Evolutionary conservation across 1,140 invertebrate genomes (phyloP), one percentile per base, ranked within the genome.

Genomic region (Lordiphosa mommai): DNA sequence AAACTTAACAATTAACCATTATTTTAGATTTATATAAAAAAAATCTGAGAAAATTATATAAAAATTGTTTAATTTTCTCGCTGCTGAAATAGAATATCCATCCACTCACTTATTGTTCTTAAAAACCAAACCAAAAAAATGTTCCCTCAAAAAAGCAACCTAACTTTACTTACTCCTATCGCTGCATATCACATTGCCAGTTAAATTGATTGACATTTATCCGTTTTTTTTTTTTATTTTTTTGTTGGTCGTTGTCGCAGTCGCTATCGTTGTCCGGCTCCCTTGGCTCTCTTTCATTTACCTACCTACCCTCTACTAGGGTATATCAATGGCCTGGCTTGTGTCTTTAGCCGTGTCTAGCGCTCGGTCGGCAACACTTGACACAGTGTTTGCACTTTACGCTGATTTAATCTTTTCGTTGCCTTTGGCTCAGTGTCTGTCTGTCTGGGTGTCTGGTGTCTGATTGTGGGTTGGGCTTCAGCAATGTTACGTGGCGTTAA

Each of bases 181-280:
- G 52, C 51, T 73, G 60, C 72, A 76, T 76, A 76, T 76, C 72
- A 67, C 51, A 59, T 71, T 51, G 72, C 67, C 52, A 57, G 67
- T 72, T 77, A 77, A 77, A 77, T 77, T 77, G 73, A 77, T 77
- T 77, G 73, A 77, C 73, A 77, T 77, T 77, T 77, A 77, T 77
- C 73, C 72, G 61, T 38, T 76, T 67, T 71, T 56, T 65, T 57
- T 60, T 32, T 61, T 23, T 41, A 13, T 32, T 37, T 36, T 9
- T 23, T 53, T 30, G 32, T 16, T 37, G 17, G 32, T 41, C 34
- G 30, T 36, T 13, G 14, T 13, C 17, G 33, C 44, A 29, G 8
- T 13, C 23, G 27, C 16, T 37, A 34, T 36, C 40, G 38, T 33
- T 34, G 57, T 41, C 49, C 52, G 29, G 43, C 33, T 33, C 27